These are phyloP conservation scores for Parnassius mnemosyne DNA, from an alignment of 2,888 invertebrate species.

Conservation along the genomic window DNA sequence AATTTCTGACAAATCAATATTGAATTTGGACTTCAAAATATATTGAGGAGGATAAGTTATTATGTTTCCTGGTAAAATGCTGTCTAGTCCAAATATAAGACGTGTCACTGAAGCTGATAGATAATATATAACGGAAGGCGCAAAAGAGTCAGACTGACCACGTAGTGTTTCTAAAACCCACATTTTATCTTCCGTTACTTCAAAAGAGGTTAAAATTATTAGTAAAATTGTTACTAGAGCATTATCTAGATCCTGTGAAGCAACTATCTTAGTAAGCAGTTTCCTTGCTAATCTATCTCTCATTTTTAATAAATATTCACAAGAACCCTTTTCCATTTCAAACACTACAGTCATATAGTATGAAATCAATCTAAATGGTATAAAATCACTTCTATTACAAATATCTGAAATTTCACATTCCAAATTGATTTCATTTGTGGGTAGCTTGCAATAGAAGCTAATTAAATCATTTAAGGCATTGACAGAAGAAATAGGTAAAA, in stretches of 20 bases:
- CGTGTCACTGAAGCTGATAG: constrained; percentile 53
- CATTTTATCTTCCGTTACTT: constrained; percentile 43
- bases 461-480: constrained; percentile 62
- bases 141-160: constrained; percentile 57
- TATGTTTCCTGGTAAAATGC: constrained; percentile 48
- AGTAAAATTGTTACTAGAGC: constrained; percentile 57
- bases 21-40: constrained; percentile 65
- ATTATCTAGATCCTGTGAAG: constrained; percentile 64
- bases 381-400: constrained; percentile 56
- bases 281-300: constrained; percentile 48
- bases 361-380: constrained; percentile 53
- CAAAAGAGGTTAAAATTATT: constrained; percentile 46
- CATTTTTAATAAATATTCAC: constrained; percentile 36
- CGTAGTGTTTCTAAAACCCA: constrained; percentile 56
- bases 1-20: constrained; percentile 66
- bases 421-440: constrained; percentile 33
- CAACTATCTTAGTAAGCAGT: constrained; percentile 54
- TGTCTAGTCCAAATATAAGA: constrained; percentile 51
- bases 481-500: constrained; percentile 63
- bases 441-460: constrained; percentile 43
- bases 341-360: constrained; percentile 39
- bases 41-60: constrained; percentile 63
- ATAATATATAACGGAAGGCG: constrained; percentile 51
- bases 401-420: constrained; percentile 31
- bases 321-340: constrained; percentile 31